Percentiles rank a stretch among this genome's conserved stretches.
Conservation (phyloP, 2,113 vertebrate species). For the Zapornia atra region DNA sequence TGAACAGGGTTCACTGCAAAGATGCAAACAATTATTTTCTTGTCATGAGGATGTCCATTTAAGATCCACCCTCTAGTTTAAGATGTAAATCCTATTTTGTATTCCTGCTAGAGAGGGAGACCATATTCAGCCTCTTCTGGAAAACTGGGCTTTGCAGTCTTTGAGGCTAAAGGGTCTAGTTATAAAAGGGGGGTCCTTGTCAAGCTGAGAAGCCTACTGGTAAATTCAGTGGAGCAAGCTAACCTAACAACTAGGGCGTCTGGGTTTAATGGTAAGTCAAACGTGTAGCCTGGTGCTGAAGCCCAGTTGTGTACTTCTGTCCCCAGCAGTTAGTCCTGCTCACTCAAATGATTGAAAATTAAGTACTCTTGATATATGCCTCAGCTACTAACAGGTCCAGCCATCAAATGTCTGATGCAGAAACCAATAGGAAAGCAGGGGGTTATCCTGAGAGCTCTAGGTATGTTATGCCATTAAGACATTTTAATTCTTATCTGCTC, state of each 20-base stretch:
- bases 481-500: background rate
- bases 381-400: background rate
- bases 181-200: background rate
- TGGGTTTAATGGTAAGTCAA: background rate
- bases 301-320: background rate
- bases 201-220: background rate
- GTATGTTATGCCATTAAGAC: background rate
- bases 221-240: background rate
- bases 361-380: background rate
- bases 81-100: background rate
- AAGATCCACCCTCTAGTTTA: background rate
- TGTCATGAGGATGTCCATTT: accelerated
- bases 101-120: background rate
- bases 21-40: background rate
- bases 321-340: background rate
- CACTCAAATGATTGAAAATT: background rate
- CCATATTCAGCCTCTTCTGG: background rate
- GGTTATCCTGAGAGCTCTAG: background rate
- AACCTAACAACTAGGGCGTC: background rate
- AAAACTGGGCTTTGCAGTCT: background rate
- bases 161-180: background rate
- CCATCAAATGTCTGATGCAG: background rate
- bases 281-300: background rate
- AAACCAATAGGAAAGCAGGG: background rate
- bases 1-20: background rate